Base-by-base conservation (phyloP, 2,888 invertebrate genomes). In the Lepidonotus clava region DNA sequence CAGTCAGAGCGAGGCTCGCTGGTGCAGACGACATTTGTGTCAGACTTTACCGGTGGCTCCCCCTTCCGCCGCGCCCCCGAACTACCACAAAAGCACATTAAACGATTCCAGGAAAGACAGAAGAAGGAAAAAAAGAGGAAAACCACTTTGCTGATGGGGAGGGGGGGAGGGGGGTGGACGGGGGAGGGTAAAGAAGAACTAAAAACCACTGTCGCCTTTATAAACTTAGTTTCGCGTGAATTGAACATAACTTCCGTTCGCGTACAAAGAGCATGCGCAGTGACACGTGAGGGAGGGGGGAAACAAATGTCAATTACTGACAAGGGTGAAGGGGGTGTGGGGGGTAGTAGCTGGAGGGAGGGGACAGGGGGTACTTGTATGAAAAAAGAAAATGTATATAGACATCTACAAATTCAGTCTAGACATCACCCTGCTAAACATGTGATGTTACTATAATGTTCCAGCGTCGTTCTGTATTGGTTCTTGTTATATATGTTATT, bases 281-380 rank as follows among this genome's bases (percentile, higher is more conserved):
- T 80, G 80, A 80, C 80, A 80, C 80, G 80, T 28, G 80, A 24
- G 32, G 28, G 32, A 51, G 46, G 1, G 18, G 28, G 51, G 41
- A 51, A 80, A 80, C 80, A 80, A 80, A 80, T 80, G 80, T 80
- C 80, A 80, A 80, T 80, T 80, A 80, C 28, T 28, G 28, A 8
- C 80, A 46, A n/a, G n/a, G n/a, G n/a, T n/a, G n/a, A n/a, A n/a
- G n/a, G n/a, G n/a, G n/a, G n/a, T n/a, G n/a, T n/a, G n/a, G n/a
- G n/a, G n/a, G n/a, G n/a, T n/a, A n/a, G n/a, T n/a, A n/a, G n/a
- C n/a, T n/a, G n/a, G n/a, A n/a, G n/a, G n/a, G n/a, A n/a, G n/a
- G n/a, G n/a, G n/a, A n/a, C n/a, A n/a, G n/a, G n/a, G n/a, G n/a
- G n/a, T n/a, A n/a, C n/a, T n/a, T n/a, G n/a, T n/a, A n/a, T n/a